phyloP scores from a whole-genome alignment of 2,888 invertebrate genomes.

The Leistus spinibarbis region DNA sequence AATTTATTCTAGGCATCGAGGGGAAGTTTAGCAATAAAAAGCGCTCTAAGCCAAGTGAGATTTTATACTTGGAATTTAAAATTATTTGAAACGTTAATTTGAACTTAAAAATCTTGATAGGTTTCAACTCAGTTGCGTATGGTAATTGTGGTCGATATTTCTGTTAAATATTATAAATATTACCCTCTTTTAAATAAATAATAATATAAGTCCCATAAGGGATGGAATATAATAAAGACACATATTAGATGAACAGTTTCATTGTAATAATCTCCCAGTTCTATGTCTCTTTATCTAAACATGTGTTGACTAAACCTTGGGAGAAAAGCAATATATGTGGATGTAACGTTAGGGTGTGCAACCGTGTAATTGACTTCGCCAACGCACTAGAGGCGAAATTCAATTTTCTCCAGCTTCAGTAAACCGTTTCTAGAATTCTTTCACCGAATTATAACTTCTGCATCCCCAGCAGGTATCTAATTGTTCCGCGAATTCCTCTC shows the following conservation, averaged over 20 bases:
- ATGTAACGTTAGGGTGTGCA: constrained; percentile 1
- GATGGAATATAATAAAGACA: not conserved
- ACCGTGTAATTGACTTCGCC: constrained; percentile 25
- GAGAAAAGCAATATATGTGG: not conserved
- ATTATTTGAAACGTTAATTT: too few species aligned
- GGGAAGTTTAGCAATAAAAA: not conserved
- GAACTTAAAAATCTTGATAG: too few species aligned
- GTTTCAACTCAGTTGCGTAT: too few species aligned
- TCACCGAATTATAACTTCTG: constrained; percentile 36
- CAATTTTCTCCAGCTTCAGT: constrained; percentile 31
- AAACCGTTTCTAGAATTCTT: constrained; percentile 34
- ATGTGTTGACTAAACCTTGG: not conserved
- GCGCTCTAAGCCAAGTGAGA: too few species aligned
- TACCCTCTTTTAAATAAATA: too few species aligned
- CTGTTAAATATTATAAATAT: too few species aligned
- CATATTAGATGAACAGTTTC: not conserved
- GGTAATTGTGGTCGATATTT: too few species aligned
- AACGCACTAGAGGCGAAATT: constrained; percentile 27
- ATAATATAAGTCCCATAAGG: not conserved
- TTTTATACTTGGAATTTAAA: too few species aligned
- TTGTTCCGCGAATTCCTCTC: constrained; percentile 11
- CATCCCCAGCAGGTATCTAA: constrained; percentile 30
- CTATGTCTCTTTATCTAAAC: not conserved
- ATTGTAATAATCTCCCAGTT: not conserved
- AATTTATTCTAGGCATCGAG: not conserved